Conservation (phyloP, 1,140 invertebrate species). For the Rhopalosiphum padi region DNA sequence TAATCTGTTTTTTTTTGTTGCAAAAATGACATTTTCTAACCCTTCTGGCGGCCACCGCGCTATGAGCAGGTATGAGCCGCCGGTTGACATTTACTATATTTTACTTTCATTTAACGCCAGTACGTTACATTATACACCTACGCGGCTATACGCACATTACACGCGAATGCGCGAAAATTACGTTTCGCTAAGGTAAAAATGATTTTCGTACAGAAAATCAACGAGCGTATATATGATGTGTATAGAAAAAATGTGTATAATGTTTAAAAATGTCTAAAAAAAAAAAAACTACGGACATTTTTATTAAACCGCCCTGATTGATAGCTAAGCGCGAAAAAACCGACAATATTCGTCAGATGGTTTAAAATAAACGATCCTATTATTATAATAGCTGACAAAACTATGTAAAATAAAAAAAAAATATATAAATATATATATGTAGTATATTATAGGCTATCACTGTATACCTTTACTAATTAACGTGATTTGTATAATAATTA, state of each 20-base stretch:
- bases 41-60: not conserved
- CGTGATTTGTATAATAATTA: not conserved
- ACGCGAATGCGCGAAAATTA: not conserved
- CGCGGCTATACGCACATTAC: not conserved
- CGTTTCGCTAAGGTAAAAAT: not conserved
- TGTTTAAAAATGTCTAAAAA: not conserved
- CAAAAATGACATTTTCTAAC: slow-evolving; percentile 52
- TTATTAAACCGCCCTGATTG: slow-evolving; percentile 19
- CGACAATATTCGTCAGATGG: not conserved
- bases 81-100: slow-evolving; percentile 47
- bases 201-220: not conserved
- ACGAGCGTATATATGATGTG: not conserved
- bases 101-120: slow-evolving; percentile 12
- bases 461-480: not conserved
- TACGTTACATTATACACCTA: not conserved
- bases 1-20: slow-evolving; percentile 24
- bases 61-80: not conserved
- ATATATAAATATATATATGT: no score
- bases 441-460: not conserved
- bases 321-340: not conserved
- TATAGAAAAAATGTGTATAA: not conserved
- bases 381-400: slow-evolving; percentile 15
- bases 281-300: not conserved
- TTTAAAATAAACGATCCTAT: slow-evolving; percentile 11
- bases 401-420: not conserved